phyloP scores from a whole-genome alignment of 2,888 invertebrate species.

The Ectemnius cavifrons region DNA sequence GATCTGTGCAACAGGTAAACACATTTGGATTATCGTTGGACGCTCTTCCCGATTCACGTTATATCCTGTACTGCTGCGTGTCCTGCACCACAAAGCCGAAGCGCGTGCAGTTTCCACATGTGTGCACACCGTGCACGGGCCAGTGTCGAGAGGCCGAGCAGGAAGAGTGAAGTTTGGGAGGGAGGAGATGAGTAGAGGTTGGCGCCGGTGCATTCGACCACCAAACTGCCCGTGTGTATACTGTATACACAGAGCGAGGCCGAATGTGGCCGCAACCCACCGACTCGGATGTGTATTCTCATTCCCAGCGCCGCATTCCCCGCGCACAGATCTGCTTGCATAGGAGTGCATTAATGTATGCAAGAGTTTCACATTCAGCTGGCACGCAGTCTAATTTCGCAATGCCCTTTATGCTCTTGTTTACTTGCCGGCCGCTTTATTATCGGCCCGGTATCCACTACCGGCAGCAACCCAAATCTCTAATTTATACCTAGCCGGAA shows the following conservation, averaged over 20 bases:
- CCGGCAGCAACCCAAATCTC: too few relatives aligned
- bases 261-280: slow-evolving; percentile 42
- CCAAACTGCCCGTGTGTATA: too few relatives aligned
- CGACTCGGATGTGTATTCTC: slow-evolving; percentile 46
- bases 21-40: slow-evolving; percentile 42
- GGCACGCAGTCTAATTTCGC: slow-evolving; percentile 45
- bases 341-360: slow-evolving; percentile 52
- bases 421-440: slow-evolving; percentile 43
- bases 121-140: too few relatives aligned
- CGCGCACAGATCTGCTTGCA: slow-evolving; percentile 45
- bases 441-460: slow-evolving; percentile 14
- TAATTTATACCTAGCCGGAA: too few relatives aligned
- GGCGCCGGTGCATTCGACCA: too few relatives aligned
- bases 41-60: slow-evolving; percentile 21
- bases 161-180: too few relatives aligned
- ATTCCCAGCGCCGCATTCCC: slow-evolving; percentile 41
- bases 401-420: slow-evolving; percentile 40
- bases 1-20: slow-evolving; percentile 50
- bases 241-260: slow-evolving; percentile 5
- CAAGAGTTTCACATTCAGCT: slow-evolving; percentile 50
- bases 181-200: too few relatives aligned
- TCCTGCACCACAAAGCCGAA: slow-evolving; percentile 5
- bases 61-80: slow-evolving; percentile 22
- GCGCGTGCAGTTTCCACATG: slow-evolving; percentile 3
- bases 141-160: too few relatives aligned